Evolutionary conservation across 2,888 invertebrate species (phyloP).

Genomic region (Gari tellinella): DNA sequence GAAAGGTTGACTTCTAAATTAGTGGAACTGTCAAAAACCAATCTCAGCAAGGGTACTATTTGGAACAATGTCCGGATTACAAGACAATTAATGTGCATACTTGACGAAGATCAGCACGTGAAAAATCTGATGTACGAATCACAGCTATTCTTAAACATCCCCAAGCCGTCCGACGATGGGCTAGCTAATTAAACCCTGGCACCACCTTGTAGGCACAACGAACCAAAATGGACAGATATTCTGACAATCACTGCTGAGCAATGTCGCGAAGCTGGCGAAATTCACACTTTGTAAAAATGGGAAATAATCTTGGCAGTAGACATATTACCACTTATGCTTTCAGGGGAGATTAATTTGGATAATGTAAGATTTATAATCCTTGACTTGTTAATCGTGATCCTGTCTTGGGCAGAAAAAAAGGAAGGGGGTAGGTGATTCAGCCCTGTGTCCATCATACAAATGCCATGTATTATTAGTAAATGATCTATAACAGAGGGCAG

Average conservation of each 20-base stretch:
- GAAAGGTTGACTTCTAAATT: too few relatives aligned
- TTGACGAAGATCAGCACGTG: background rate
- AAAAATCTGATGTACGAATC: slow-evolving; percentile 28
- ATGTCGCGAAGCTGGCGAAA: slow-evolving; percentile 41
- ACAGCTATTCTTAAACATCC: slow-evolving; percentile 21
- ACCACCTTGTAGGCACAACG: slow-evolving; percentile 24
- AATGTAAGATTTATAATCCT: slow-evolving; percentile 5
- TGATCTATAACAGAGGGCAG: too few relatives aligned
- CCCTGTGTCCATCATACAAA: too few relatives aligned
- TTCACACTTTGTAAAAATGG: slow-evolving; percentile 31
- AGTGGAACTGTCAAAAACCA: slow-evolving; percentile 16
- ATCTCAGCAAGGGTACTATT: slow-evolving; percentile 3
- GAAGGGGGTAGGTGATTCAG: too few relatives aligned
- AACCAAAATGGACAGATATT: slow-evolving; percentile 22
- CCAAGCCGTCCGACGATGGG: slow-evolving; percentile 20
- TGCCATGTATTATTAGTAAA: too few relatives aligned
- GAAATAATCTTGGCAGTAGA: slow-evolving; percentile 35
- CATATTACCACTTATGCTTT: slow-evolving; percentile 38
- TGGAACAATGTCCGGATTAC: slow-evolving; percentile 18
- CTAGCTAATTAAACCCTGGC: slow-evolving; percentile 47
- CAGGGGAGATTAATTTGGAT: slow-evolving; percentile 2
- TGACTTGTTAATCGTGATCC: background rate
- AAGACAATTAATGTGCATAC: slow-evolving; percentile 18
- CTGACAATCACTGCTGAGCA: slow-evolving; percentile 48
- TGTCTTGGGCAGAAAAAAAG: too few relatives aligned